Conservation (phyloP, 2,888 invertebrate genomes). For the Agrotis clavis region DNA sequence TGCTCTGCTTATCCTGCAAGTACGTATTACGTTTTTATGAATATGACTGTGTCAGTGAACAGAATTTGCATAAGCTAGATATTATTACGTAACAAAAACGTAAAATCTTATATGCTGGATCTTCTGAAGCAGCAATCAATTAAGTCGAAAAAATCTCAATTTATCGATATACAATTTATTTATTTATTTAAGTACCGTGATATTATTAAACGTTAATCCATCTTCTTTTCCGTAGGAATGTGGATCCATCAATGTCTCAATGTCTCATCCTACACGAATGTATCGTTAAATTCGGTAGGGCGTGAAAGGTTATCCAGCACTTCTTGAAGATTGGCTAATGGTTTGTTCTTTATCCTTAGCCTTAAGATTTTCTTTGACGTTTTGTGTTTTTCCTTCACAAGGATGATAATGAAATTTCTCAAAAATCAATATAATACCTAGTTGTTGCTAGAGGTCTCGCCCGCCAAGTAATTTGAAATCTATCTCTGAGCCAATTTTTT, state of each 20-base stretch:
- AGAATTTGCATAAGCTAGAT: too few species aligned
- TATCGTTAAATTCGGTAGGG: slow-evolving; percentile 37
- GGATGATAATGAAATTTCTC: too few species aligned
- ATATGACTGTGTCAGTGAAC: too few species aligned
- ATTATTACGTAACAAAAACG: too few species aligned
- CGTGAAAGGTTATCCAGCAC: slow-evolving; percentile 39
- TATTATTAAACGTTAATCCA: slow-evolving; percentile 21
- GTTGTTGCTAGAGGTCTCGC: too few species aligned
- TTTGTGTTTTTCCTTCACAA: neutral
- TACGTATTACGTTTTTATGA: too few species aligned
- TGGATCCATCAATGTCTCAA: slow-evolving; percentile 36
- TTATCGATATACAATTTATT: neutral
- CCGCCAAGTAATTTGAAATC: too few species aligned
- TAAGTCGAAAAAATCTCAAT: neutral
- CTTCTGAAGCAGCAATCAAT: too few species aligned
- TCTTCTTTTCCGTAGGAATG: slow-evolving; percentile 15
- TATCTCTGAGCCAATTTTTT: too few species aligned
- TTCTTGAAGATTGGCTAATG: slow-evolving; percentile 45
- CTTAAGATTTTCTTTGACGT: neutral
- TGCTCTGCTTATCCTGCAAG: too few species aligned
- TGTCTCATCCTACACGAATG: slow-evolving; percentile 19
- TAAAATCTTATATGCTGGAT: too few species aligned
- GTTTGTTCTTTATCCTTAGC: slow-evolving; percentile 31
- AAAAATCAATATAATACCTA: too few species aligned
- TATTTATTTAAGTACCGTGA: neutral